phyloP scores from a whole-genome alignment of 2,797 vertebrate genomes.

The Aphelocoma californica region DNA sequence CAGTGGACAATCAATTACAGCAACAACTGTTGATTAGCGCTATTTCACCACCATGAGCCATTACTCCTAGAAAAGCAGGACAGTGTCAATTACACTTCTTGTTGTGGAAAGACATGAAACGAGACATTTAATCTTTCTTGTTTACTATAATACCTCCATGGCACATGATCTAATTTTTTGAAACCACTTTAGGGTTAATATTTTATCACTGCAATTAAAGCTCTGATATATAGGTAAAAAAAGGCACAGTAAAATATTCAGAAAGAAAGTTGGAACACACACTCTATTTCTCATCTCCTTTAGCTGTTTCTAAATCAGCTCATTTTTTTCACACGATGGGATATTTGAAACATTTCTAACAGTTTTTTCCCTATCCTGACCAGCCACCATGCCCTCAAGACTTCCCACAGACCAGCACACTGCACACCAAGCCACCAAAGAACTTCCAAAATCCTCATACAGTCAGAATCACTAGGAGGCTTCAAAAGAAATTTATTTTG shows the following conservation, averaged over 20 bases:
- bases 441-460: neutral
- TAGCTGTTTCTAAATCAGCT: neutral
- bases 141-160: neutral
- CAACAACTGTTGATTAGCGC: neutral
- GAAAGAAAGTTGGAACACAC: neutral
- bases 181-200: neutral
- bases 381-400: neutral
- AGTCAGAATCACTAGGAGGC: neutral
- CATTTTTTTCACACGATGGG: neutral
- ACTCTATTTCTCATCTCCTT: neutral
- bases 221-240: neutral
- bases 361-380: neutral
- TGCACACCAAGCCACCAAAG: neutral
- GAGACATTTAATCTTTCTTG: neutral
- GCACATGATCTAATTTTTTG: neutral
- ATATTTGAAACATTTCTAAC: neutral
- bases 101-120: neutral
- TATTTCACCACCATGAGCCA: neutral
- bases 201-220: neutral
- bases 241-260: neutral
- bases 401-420: neutral
- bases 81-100: neutral
- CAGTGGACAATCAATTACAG: neutral
- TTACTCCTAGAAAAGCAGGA: neutral
- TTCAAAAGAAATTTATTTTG: neutral